Percentiles rank a stretch among this genome's conserved stretches.
Evolutionary conservation across 2,888 invertebrate genomes (phyloP).

Genomic region (Drosophila macrospina): DNA sequence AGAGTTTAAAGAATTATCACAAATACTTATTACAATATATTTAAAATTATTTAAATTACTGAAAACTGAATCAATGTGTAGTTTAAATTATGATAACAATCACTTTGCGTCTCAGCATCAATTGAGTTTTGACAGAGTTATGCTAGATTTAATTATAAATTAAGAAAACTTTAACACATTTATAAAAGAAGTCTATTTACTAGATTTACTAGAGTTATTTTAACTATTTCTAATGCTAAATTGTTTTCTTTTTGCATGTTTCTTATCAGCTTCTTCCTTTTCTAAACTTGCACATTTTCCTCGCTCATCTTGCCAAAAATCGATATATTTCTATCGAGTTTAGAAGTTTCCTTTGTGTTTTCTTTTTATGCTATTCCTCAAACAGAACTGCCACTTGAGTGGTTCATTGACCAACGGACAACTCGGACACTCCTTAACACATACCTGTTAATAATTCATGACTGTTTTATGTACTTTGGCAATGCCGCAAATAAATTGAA

Average conservation of each 20-base stretch:
- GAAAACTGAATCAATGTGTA: too few relatives aligned
- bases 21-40: too few relatives aligned
- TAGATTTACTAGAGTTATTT: too few relatives aligned
- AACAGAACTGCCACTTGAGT: conserved; percentile 10
- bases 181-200: too few relatives aligned
- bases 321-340: conserved; percentile 6
- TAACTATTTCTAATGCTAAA: too few relatives aligned
- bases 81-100: too few relatives aligned
- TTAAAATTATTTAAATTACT: too few relatives aligned
- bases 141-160: too few relatives aligned
- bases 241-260: background rate
- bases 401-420: conserved; percentile 46
- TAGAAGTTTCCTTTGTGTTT: conserved; percentile 3
- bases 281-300: background rate
- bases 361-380: background rate
- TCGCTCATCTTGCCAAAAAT: conserved; percentile 7
- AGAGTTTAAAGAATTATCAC: too few relatives aligned
- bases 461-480: conserved; percentile 62
- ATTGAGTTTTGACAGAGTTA: background rate
- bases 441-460: conserved; percentile 77
- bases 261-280: background rate
- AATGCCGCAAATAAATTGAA: conserved; percentile 77
- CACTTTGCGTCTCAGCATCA: too few relatives aligned
- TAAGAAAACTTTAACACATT: too few relatives aligned
- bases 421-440: conserved; percentile 53